phyloP scores from a whole-genome alignment of 2,888 invertebrate species.

The Glaucopsyche alexis region DNA sequence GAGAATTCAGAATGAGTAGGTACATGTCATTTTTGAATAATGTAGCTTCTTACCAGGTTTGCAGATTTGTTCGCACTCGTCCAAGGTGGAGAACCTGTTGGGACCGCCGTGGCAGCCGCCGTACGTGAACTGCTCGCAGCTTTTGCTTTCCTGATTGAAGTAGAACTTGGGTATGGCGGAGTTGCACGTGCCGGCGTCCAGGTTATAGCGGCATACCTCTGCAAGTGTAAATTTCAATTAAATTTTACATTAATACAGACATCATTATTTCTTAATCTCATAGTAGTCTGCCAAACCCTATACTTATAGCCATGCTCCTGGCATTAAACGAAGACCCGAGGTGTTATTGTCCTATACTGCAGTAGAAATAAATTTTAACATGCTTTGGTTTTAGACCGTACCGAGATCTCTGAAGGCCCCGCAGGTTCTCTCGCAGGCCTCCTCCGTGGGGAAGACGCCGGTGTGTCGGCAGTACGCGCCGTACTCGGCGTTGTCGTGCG shows the following conservation, averaged over 20 bases:
- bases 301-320: too few species aligned
- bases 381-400: conserved; percentile 51
- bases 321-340: too few species aligned
- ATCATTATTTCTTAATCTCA: background rate
- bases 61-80: conserved; percentile 82
- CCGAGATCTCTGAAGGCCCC: conserved; percentile 86
- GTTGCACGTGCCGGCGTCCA: conserved; percentile 86
- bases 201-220: conserved; percentile 83
- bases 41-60: conserved; percentile 46
- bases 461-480: conserved; percentile 75
- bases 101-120: conserved; percentile 91
- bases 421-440: conserved; percentile 87
- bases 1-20: background rate
- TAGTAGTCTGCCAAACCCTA: too few species aligned
- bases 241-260: background rate
- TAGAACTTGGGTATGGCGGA: conserved; percentile 83
- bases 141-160: conserved; percentile 80
- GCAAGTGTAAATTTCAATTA: background rate
- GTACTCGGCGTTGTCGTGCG: conserved; percentile 60
- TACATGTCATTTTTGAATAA: background rate
- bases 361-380: too few species aligned
- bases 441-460: conserved; percentile 83
- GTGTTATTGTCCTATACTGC: too few species aligned
- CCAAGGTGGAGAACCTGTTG: conserved; percentile 53
- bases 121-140: conserved; percentile 87